A percentile compares a stretch with the other conserved stretches of the same genome.
These are phyloP conservation scores for Sebastiscus albofasciatus DNA, from an alignment of 2,797 vertebrate species.

Conservation along the genomic window DNA sequence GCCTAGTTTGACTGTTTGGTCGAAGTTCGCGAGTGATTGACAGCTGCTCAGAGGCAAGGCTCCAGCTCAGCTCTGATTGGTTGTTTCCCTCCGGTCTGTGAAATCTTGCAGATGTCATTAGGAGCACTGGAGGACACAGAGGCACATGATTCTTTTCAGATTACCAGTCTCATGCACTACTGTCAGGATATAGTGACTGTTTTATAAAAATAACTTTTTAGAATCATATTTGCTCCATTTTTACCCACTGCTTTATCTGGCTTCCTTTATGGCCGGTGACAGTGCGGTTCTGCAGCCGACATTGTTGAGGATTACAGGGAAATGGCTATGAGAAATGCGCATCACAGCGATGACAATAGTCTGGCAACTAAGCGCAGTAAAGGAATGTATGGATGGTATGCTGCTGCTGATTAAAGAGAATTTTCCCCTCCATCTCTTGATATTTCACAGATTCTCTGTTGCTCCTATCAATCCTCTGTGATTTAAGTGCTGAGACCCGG, in stretches of 20 bases:
- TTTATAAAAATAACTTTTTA: too few species aligned
- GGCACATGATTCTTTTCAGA: too few species aligned
- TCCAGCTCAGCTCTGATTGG: too few species aligned
- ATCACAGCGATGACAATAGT: constrained; percentile 69
- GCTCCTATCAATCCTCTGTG: constrained; percentile 41
- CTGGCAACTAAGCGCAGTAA: constrained; percentile 57
- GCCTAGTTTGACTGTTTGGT: too few species aligned
- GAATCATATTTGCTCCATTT: too few species aligned
- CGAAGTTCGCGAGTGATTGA: too few species aligned
- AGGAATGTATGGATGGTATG: constrained; percentile 60
- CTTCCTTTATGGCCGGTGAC: constrained; percentile 43
- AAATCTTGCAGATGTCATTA: too few species aligned
- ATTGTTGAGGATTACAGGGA: constrained; percentile 40
- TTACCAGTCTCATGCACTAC: too few species aligned
- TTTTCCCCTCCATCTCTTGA: constrained; percentile 8
- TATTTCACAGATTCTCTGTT: constrained; percentile 57
- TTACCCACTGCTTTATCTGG: neutral
- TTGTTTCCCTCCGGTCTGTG: too few species aligned
- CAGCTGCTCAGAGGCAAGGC: too few species aligned
- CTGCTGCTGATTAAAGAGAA: constrained; percentile 73
- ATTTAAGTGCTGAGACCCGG: constrained; percentile 53
- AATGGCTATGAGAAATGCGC: constrained; percentile 48
- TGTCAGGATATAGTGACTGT: too few species aligned
- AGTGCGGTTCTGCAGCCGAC: constrained; percentile 40
- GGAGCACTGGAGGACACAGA: too few species aligned